phyloP scores from a whole-genome alignment of 1,140 invertebrate genomes.

The Drosophila prosaltans region DNA sequence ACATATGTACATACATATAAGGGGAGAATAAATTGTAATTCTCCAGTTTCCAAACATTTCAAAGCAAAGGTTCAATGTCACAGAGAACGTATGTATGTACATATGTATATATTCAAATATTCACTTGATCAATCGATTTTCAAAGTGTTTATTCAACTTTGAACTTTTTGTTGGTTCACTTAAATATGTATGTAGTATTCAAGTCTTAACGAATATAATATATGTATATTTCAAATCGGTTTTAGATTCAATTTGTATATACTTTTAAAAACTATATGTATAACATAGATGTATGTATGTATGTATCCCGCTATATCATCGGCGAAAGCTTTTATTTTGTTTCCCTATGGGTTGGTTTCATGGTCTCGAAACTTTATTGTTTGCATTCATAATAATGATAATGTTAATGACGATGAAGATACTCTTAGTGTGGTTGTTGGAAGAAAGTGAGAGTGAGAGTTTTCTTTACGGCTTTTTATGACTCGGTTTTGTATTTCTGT shows the following conservation, averaged over 20 bases:
- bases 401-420: constrained; percentile 12
- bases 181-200: too few species aligned
- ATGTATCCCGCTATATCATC: not conserved
- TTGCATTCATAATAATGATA: constrained; percentile 15
- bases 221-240: too few species aligned
- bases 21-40: not conserved
- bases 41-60: not conserved
- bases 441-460: constrained; percentile 23
- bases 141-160: too few species aligned
- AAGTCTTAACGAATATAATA: too few species aligned
- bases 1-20: not conserved
- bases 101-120: too few species aligned
- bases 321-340: constrained; percentile 10
- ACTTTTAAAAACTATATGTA: too few species aligned
- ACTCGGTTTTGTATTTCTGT: constrained; percentile 19
- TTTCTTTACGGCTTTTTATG: constrained; percentile 12
- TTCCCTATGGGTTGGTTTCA: not conserved
- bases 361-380: constrained; percentile 10
- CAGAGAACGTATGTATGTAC: too few species aligned
- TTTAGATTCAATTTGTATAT: too few species aligned
- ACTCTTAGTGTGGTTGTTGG: not conserved
- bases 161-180: too few species aligned
- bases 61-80: not conserved
- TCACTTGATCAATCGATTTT: too few species aligned
- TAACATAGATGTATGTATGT: not conserved